A percentile compares a stretch with the other conserved stretches of the same genome.
Conservation (phyloP, 2,113 vertebrate genomes). For the Thamnaconus septentrionalis region DNA sequence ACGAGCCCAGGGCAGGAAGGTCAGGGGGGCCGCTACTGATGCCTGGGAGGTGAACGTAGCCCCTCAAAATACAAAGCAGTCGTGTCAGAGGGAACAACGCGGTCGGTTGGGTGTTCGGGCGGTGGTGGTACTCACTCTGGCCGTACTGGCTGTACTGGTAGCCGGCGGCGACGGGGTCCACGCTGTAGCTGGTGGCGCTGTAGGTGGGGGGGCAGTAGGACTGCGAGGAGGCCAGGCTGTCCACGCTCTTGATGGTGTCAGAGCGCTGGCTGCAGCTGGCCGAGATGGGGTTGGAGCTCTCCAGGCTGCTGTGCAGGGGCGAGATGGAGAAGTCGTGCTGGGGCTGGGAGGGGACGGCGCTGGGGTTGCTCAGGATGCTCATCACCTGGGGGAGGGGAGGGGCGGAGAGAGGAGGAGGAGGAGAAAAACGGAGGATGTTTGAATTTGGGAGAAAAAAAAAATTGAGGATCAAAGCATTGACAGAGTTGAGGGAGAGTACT, state of each 20-base stretch:
- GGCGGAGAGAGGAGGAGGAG: conserved; percentile 15
- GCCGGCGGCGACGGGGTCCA: conserved; percentile 93
- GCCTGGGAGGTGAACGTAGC: conserved; percentile 48
- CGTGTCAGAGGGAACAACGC: too few relatives aligned
- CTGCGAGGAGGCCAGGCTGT: conserved; percentile 95
- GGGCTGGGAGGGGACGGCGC: conserved; percentile 86
- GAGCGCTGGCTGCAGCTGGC: conserved; percentile 98
- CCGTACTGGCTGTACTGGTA: conserved; percentile 98
- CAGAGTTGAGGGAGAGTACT: conserved; percentile 54
- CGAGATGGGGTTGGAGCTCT: conserved; percentile 91
- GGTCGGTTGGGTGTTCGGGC: conserved; percentile 22
- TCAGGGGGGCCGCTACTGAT: conserved; percentile 56
- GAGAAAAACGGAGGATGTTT: conserved; percentile 43
- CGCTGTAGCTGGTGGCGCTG: conserved; percentile 96
- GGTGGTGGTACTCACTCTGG: conserved; percentile 88
- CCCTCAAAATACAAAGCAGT: conserved; percentile 9
- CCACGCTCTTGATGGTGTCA: conserved; percentile 94
- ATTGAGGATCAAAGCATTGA: conserved; percentile 60
- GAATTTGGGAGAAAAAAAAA: conserved; percentile 48
- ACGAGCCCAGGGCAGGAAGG: conserved; percentile 75
- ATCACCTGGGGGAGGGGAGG: conserved; percentile 83
- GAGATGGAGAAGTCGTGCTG: conserved; percentile 99
- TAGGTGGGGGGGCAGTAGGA: conserved; percentile 98
- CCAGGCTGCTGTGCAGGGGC: conserved; percentile 91
- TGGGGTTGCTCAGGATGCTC: conserved; percentile 96